Percentiles rank a stretch among this genome's conserved stretches.
phyloP scores from a whole-genome alignment of 2,113 vertebrate genomes.

The Rhinoderma darwinii region DNA sequence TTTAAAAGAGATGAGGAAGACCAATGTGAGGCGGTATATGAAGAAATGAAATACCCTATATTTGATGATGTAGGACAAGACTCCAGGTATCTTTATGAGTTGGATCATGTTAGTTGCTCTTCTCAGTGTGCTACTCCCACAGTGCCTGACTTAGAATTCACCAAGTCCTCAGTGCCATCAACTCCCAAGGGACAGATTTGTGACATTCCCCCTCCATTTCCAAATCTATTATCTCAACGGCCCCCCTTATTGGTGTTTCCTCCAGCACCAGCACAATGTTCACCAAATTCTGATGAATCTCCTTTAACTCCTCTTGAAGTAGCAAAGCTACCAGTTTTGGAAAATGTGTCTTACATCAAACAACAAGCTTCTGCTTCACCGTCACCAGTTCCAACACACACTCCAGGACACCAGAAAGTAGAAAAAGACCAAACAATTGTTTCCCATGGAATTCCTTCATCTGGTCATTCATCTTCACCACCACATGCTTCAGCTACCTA shows the following conservation, averaged over 20 bases:
- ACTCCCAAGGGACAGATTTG: constrained; percentile 85
- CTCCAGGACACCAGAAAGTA: constrained; percentile 79
- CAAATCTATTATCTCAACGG: constrained; percentile 90
- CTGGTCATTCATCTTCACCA: constrained; percentile 87
- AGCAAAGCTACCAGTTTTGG: constrained; percentile 86
- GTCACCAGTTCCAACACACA: constrained; percentile 79
- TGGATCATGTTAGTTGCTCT: constrained; percentile 85
- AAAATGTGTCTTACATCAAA: constrained; percentile 84
- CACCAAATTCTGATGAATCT: constrained; percentile 94
- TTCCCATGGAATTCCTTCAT: constrained; percentile 78
- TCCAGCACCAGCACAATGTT: constrained; percentile 89
- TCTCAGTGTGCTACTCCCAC: constrained; percentile 92
- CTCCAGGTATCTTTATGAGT: constrained; percentile 72
- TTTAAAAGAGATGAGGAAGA: constrained; percentile 86
- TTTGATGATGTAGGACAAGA: constrained; percentile 86
- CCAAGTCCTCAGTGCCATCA: constrained; percentile 79
- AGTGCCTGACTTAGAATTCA: constrained; percentile 86
- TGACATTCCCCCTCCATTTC: constrained; percentile 93
- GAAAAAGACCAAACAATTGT: constrained; percentile 80
- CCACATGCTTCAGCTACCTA: constrained; percentile 87
- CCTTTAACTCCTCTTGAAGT: constrained; percentile 94
- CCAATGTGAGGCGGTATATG: constrained; percentile 92
- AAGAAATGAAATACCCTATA: constrained; percentile 96
- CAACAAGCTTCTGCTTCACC: constrained; percentile 78
- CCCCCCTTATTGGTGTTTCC: constrained; percentile 93